Evolutionary conservation across 2,888 invertebrate species (phyloP).

Genomic region (Ferrisia virgata): DNA sequence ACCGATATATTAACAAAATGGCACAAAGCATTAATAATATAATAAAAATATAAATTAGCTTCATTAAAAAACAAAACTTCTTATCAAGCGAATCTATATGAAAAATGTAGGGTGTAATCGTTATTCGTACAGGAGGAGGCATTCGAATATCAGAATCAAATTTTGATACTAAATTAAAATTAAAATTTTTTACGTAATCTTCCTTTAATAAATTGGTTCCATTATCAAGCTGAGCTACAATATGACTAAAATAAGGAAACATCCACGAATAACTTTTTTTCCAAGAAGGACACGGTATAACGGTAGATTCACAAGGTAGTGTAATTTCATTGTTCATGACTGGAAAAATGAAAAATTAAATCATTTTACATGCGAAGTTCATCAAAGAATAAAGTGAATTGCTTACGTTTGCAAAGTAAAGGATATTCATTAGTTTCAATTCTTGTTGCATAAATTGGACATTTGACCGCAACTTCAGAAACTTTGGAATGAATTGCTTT

Average conservation of each 20-base stretch:
- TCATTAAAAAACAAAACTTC: neutral
- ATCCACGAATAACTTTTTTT: neutral
- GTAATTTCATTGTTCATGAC: neutral
- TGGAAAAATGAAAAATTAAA: neutral
- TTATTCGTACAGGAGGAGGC: neutral
- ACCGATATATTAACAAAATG: neutral
- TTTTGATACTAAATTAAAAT: neutral
- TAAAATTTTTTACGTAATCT: neutral
- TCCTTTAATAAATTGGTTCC: neutral
- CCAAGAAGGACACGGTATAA: neutral
- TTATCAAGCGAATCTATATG: neutral
- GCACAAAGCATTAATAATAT: neutral
- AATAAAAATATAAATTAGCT: neutral
- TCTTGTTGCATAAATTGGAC: neutral
- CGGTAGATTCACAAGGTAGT: neutral
- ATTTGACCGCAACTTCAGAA: neutral
- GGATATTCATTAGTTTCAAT: neutral
- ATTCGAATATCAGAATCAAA: neutral
- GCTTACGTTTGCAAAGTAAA: neutral
- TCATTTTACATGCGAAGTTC: neutral
- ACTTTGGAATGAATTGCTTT: neutral
- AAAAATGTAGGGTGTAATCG: neutral
- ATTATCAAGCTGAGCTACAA: neutral
- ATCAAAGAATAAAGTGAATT: neutral
- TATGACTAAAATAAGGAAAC: neutral